Conservation (phyloP, 2,113 vertebrate genomes). For the Thamnaconus septentrionalis region DNA sequence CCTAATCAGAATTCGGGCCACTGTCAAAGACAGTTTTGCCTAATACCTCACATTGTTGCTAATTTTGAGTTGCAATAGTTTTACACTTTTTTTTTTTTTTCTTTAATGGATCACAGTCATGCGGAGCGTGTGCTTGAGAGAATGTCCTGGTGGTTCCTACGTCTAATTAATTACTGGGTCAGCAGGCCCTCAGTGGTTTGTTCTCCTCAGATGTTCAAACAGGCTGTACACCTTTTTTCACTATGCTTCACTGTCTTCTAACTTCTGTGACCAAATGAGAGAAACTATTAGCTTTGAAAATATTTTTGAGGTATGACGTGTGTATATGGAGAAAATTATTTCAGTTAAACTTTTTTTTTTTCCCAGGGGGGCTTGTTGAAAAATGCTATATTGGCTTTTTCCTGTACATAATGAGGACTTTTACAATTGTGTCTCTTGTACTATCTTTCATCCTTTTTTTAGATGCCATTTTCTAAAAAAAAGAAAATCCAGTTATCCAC, state of each 20-base stretch:
- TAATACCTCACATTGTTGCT: constrained; percentile 72
- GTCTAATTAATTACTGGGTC: constrained; percentile 47
- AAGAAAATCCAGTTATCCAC: constrained; percentile 57
- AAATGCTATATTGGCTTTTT: constrained; percentile 74
- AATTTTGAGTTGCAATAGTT: constrained; percentile 48
- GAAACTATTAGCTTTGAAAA: constrained; percentile 75
- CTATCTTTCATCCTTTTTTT: constrained; percentile 75
- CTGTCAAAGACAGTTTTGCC: constrained; percentile 57
- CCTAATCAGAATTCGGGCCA: constrained; percentile 51
- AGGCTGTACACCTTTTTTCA: constrained; percentile 60
- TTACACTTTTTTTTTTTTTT: constrained; percentile 37
- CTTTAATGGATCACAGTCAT: constrained; percentile 45
- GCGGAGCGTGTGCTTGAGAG: constrained; percentile 46
- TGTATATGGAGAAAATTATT: constrained; percentile 78
- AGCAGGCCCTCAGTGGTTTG: constrained; percentile 33
- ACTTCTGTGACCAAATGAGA: constrained; percentile 81
- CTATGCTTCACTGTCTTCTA: constrained; percentile 67
- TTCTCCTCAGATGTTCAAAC: constrained; percentile 38
- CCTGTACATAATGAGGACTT: constrained; percentile 81
- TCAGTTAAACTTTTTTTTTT: constrained; percentile 54
- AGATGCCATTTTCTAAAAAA: constrained; percentile 77
- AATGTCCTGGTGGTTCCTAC: constrained; percentile 39
- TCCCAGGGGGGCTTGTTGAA: constrained; percentile 42
- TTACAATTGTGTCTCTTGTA: constrained; percentile 77
- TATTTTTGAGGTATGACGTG: constrained; percentile 71